Percentiles rank a stretch among this genome's conserved stretches.
Evolutionary conservation across 2,113 vertebrate species (phyloP).

Genomic region (Phaethon lepturus): DNA sequence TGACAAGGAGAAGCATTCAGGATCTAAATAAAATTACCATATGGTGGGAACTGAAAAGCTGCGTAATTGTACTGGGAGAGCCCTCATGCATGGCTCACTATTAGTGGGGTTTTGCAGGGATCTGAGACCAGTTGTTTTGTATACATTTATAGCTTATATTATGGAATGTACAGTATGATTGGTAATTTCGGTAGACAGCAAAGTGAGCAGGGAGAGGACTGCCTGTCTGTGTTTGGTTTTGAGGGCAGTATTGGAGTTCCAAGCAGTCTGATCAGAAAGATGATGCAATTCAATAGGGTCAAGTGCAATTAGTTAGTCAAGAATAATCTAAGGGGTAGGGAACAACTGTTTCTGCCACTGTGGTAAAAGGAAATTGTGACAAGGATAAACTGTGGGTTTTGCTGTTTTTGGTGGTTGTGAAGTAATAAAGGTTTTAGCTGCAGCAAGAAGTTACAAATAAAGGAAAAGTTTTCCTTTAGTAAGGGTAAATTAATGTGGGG

Average conservation of each 20-base stretch:
- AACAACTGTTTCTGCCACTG: neutral
- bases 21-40: neutral
- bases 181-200: neutral
- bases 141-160: neutral
- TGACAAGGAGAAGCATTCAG: neutral
- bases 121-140: neutral
- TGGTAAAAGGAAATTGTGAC: neutral
- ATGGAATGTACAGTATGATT: neutral
- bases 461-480: neutral
- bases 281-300: neutral
- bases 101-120: neutral
- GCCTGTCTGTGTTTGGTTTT: neutral
- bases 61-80: neutral
- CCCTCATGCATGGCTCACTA: fast-evolving
- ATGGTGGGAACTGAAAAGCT: neutral
- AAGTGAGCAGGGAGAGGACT: neutral
- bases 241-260: neutral
- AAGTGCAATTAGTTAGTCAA: neutral
- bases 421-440: neutral
- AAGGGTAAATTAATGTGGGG: neutral
- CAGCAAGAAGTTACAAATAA: neutral
- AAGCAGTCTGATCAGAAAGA: neutral
- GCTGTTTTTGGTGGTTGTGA: neutral
- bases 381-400: neutral
- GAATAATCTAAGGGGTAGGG: neutral